Conservation (phyloP, 2,797 vertebrate species). For the Eulemur rubriventer region DNA sequence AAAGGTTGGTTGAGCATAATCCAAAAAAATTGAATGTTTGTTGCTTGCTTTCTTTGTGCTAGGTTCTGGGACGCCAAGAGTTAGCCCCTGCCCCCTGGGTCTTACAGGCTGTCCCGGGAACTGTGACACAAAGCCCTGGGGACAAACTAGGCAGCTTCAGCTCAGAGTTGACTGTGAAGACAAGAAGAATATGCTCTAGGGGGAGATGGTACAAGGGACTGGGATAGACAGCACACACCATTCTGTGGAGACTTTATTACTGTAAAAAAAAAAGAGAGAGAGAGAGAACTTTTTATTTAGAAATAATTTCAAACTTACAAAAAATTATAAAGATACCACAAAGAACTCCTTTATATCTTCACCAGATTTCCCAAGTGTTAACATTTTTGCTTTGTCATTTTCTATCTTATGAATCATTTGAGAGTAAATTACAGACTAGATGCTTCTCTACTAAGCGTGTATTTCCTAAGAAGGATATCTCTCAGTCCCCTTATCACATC, state of each 20-base stretch:
- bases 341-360: neutral
- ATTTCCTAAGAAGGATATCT: neutral
- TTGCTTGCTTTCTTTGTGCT: neutral
- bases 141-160: neutral
- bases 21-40: neutral
- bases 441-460: neutral
- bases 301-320: neutral
- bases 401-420: neutral
- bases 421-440: neutral
- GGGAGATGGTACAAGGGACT: neutral
- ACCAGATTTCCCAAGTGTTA: neutral
- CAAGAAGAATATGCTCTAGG: accelerated
- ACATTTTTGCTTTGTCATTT: neutral
- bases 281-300: neutral
- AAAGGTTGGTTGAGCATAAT: neutral
- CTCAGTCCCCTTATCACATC: neutral
- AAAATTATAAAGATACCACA: neutral
- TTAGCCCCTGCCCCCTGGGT: neutral
- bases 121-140: neutral
- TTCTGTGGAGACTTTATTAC: neutral
- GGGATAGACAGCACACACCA: neutral
- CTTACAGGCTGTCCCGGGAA: too few relatives aligned
- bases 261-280: neutral
- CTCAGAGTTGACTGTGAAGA: neutral
- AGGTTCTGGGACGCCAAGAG: neutral